Percentiles rank a stretch among this genome's conserved stretches.
phyloP scores from a whole-genome alignment of 2,888 invertebrate genomes.

The Mayetiola destructor region DNA sequence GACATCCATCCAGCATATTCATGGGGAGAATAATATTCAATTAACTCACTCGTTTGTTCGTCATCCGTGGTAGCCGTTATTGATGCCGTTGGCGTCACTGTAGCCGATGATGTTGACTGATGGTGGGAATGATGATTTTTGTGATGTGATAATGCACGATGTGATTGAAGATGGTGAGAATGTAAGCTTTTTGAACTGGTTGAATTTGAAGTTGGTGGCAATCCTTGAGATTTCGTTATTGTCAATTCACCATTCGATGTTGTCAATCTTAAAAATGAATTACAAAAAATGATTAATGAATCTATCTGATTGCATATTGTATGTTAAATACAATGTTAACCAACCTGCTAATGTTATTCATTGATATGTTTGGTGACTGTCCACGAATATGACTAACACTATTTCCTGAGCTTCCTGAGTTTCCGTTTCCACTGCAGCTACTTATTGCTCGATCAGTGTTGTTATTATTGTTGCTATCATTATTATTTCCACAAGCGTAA shows the following conservation, averaged over 20 bases:
- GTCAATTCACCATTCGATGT: conserved; percentile 70
- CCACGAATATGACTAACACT: conserved; percentile 22
- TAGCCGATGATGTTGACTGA: conserved; percentile 37
- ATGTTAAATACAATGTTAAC: conserved; percentile 20
- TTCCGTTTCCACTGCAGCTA: not conserved
- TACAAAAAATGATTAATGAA: conserved; percentile 14
- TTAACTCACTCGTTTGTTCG: conserved; percentile 76
- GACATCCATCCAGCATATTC: too few relatives aligned
- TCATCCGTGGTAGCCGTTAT: conserved; percentile 49
- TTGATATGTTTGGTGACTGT: conserved; percentile 33
- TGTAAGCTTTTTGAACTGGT: conserved; percentile 16
- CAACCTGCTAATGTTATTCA: conserved; percentile 54
- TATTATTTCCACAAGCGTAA: conserved; percentile 23
- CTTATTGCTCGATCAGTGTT: conserved; percentile 22
- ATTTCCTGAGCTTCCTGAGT: conserved; percentile 19
- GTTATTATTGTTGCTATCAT: conserved; percentile 22
- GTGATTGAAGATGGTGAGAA: conserved; percentile 22
- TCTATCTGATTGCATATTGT: too few relatives aligned
- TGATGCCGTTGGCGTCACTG: conserved; percentile 50
- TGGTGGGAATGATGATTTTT: conserved; percentile 16
- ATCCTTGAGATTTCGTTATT: conserved; percentile 59
- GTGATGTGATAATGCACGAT: conserved; percentile 16
- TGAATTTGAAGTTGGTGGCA: conserved; percentile 27
- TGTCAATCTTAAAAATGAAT: conserved; percentile 42
- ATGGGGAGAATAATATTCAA: not conserved